phyloP scores from a whole-genome alignment of 2,797 vertebrate species.

The Schizothorax lantsangensis region DNA sequence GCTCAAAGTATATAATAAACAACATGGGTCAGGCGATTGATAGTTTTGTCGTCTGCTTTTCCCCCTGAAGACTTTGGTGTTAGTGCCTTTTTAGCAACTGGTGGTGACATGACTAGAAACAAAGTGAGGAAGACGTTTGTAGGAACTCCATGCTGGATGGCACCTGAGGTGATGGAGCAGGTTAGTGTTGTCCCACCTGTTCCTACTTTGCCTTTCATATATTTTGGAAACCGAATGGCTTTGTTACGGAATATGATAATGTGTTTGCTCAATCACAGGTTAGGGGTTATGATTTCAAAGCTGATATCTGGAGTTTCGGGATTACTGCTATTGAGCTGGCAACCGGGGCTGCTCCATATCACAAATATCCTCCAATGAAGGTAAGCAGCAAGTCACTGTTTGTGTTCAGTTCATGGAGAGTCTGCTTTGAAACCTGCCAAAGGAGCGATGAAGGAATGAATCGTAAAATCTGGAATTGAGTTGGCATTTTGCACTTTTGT shows the following conservation, averaged over 20 bases:
- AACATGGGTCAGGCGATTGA: not conserved
- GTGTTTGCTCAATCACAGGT: constrained; percentile 77
- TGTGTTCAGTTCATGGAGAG: not conserved
- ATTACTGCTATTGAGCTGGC: constrained; percentile 97
- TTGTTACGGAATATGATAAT: not conserved
- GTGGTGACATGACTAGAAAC: constrained; percentile 96
- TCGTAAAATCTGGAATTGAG: not conserved
- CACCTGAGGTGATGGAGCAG: constrained; percentile 99
- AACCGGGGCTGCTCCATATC: constrained; percentile 94
- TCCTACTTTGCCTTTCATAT: not conserved
- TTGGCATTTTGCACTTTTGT: not conserved
- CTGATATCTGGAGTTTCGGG: constrained; percentile 98
- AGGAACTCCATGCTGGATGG: constrained; percentile 99
- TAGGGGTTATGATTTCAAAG: constrained; percentile 97
- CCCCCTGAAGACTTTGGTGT: constrained; percentile 88
- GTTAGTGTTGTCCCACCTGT: constrained; percentile 67
- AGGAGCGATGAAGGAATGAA: no score
- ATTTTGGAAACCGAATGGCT: not conserved
- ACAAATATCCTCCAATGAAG: constrained; percentile 98
- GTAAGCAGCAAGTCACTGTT: constrained; percentile 67
- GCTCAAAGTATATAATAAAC: not conserved
- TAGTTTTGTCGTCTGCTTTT: not conserved
- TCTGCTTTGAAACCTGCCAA: not conserved
- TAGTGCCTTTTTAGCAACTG: constrained; percentile 95
- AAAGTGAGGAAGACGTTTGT: constrained; percentile 99